These are phyloP conservation scores for Heteromyza rotundicornis DNA, from an alignment of 2,888 invertebrate genomes.

Conservation along the genomic window DNA sequence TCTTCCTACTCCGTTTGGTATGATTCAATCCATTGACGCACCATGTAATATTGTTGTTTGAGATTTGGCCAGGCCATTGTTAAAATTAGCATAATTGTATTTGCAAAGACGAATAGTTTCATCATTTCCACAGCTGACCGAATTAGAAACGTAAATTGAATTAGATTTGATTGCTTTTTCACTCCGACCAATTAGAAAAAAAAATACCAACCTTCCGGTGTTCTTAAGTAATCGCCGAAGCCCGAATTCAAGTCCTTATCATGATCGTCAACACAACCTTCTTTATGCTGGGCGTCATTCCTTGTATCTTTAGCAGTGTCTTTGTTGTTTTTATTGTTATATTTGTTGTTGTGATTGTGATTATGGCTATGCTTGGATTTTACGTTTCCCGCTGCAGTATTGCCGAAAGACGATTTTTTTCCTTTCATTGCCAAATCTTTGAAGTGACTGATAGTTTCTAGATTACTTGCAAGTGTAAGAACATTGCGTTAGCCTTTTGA, in stretches of 20 bases:
- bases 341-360: conserved; percentile 30
- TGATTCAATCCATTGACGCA: conserved; percentile 64
- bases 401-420: conserved; percentile 50
- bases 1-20: conserved; percentile 28
- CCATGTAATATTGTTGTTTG: conserved; percentile 66
- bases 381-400: conserved; percentile 53
- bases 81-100: conserved; percentile 74
- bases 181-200: background rate
- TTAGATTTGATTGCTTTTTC: background rate
- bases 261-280: conserved; percentile 32
- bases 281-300: conserved; percentile 25
- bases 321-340: conserved; percentile 25
- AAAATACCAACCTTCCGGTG: conserved; percentile 57
- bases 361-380: conserved; percentile 40
- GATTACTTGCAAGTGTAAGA: too few relatives aligned
- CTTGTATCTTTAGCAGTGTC: conserved; percentile 26
- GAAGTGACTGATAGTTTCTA: background rate
- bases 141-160: background rate
- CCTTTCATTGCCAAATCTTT: conserved; percentile 48
- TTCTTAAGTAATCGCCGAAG: conserved; percentile 59
- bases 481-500: background rate
- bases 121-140: conserved; percentile 73
- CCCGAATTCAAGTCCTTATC: conserved; percentile 60
- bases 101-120: conserved; percentile 81
- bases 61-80: conserved; percentile 78